A percentile compares a stretch with the other conserved stretches of the same genome.
Evolutionary conservation across 2,797 vertebrate species (phyloP).

Genomic region (Periparus ater): DNA sequence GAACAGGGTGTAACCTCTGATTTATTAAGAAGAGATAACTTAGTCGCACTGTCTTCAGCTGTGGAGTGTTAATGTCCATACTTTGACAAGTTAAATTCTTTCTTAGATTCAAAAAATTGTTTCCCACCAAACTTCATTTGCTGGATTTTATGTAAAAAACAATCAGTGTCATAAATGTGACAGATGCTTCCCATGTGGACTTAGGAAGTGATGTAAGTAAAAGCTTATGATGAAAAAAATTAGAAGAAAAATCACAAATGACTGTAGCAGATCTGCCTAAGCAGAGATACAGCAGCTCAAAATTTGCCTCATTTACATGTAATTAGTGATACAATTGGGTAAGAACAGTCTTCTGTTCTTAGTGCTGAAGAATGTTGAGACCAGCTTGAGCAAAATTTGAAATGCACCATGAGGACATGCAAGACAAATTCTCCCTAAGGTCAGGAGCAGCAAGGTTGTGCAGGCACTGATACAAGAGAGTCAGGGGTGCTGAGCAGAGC

Average conservation of each 20-base stretch:
- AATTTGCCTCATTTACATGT: background rate
- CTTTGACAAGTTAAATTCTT: background rate
- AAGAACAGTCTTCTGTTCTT: background rate
- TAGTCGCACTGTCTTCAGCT: background rate
- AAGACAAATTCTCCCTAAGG: background rate
- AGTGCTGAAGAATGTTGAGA: background rate
- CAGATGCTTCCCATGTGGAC: background rate
- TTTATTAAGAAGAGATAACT: background rate
- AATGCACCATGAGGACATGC: background rate
- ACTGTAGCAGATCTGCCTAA: background rate
- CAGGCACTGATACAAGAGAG: background rate
- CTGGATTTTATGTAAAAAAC: background rate
- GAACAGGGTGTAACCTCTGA: background rate
- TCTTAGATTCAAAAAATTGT: background rate
- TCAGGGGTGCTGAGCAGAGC: background rate
- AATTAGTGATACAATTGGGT: background rate
- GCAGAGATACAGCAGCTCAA: rapidly evolving
- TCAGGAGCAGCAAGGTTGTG: background rate
- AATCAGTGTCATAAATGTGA: background rate
- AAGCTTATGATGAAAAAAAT: background rate
- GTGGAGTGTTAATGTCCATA: background rate
- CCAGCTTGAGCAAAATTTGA: background rate
- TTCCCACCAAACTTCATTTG: background rate
- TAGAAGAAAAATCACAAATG: background rate
- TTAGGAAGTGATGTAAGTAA: background rate